These are phyloP conservation scores for Takifugu bimaculatus DNA, from an alignment of 2,113 vertebrate species.

Conservation along the genomic window DNA sequence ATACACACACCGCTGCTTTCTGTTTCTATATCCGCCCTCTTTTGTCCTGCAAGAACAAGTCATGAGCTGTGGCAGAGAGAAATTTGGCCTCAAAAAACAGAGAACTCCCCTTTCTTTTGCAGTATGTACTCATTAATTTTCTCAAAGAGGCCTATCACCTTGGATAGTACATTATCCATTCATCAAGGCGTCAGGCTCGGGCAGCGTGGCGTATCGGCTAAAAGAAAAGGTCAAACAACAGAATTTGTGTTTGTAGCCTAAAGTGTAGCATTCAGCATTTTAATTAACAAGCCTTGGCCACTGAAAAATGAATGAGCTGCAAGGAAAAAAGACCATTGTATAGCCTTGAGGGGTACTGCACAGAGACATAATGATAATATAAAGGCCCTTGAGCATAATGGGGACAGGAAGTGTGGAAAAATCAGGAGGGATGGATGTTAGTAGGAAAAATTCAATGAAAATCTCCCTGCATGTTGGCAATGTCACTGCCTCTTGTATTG, in stretches of 20 bases:
- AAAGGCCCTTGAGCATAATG: constrained; percentile 41
- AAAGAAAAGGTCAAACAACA: constrained; percentile 69
- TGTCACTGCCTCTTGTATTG: constrained; percentile 34
- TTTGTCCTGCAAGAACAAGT: constrained; percentile 11
- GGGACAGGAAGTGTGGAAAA: constrained; percentile 25
- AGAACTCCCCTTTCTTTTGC: constrained; percentile 26
- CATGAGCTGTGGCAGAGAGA: background rate
- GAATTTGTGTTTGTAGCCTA: constrained; percentile 61
- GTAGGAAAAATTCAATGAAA: no score
- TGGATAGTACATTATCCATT: constrained; percentile 63
- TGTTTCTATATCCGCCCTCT: no score
- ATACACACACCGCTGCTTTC: no score
- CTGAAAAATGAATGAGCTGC: constrained; percentile 61
- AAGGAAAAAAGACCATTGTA: constrained; percentile 35
- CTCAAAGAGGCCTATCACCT: constrained; percentile 59
- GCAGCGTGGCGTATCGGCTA: constrained; percentile 40
- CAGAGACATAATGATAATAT: constrained; percentile 57
- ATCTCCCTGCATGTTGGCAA: constrained; percentile 22
- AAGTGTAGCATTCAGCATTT: constrained; percentile 72
- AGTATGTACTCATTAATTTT: constrained; percentile 60
- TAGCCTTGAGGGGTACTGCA: constrained; percentile 58
- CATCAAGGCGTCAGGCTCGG: constrained; percentile 56
- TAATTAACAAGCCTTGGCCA: constrained; percentile 61
- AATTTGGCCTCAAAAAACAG: constrained; percentile 19
- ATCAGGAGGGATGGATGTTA: background rate